Percentiles rank a stretch among this genome's conserved stretches.
These are phyloP conservation scores for Lepus townsendii DNA, from an alignment of 2,797 vertebrate species.

Conservation along the genomic window DNA sequence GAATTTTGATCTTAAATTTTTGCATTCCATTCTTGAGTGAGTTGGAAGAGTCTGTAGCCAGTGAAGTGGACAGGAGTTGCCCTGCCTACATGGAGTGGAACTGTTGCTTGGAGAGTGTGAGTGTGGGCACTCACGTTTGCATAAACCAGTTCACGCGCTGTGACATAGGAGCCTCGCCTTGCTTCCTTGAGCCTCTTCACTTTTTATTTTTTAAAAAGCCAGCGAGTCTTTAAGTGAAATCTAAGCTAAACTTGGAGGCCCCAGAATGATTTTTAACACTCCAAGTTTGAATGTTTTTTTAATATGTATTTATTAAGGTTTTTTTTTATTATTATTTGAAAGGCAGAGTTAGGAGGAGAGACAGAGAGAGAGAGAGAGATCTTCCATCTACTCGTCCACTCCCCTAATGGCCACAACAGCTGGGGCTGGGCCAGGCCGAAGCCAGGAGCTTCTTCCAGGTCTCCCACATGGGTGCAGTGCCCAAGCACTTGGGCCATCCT, in stretches of 20 bases:
- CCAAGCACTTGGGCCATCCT: no score
- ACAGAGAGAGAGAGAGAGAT: no score
- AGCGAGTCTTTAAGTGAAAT: not conserved
- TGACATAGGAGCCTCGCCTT: not conserved
- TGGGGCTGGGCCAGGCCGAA: no score
- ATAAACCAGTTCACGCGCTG: not conserved
- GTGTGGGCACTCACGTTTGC: not conserved
- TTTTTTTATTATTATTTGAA: no score
- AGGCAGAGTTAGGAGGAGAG: no score
- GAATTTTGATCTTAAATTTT: constrained; percentile 14
- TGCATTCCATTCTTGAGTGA: constrained; percentile 11
- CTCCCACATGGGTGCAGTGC: no score
- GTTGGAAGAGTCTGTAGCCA: not conserved
- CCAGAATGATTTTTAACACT: not conserved
- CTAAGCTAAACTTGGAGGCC: not conserved
- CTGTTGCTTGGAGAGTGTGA: accelerated
- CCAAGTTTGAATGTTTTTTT: not conserved
- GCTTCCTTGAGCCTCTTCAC: constrained; percentile 23
- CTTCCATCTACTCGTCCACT: no score
- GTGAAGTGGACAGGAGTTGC: not conserved
- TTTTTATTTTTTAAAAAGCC: not conserved
- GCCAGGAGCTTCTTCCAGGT: no score
- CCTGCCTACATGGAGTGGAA: not conserved
- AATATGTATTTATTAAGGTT: no score
- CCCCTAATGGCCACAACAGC: no score